phyloP scores from a whole-genome alignment of 2,113 vertebrate genomes.

The Rissa tridactyla region DNA sequence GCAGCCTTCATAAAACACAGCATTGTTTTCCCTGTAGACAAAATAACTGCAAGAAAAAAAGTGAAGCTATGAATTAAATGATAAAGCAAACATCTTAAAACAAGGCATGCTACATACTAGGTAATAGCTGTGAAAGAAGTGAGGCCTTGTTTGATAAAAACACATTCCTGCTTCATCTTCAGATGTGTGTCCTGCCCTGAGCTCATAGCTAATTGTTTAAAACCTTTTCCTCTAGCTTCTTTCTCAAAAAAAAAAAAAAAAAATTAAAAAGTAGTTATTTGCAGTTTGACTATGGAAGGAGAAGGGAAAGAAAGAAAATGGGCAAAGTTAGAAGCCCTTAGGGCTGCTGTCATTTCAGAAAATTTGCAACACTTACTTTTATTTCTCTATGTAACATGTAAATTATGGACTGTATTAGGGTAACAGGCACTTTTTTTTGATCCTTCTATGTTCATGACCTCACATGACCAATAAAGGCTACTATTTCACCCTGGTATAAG shows the following conservation, averaged over 20 bases:
- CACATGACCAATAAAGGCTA: background rate
- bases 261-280: background rate
- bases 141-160: background rate
- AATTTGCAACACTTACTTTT: background rate
- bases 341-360: background rate
- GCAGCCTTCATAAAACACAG: background rate
- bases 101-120: background rate
- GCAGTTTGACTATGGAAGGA: background rate
- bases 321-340: background rate
- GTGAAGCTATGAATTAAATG: background rate
- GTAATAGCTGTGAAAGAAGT: background rate
- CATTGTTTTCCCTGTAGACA: background rate
- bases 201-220: background rate
- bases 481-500: background rate
- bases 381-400: background rate
- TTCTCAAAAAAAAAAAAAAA: background rate
- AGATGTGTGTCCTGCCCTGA: background rate
- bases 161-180: background rate
- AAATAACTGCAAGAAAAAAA: background rate
- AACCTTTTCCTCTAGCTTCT: background rate
- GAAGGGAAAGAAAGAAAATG: background rate
- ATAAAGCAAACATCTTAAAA: background rate
- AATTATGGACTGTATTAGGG: background rate
- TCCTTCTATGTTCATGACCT: background rate
- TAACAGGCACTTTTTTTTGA: background rate